These are phyloP conservation scores for Festucalex cinctus DNA, from an alignment of 2,113 vertebrate species.

Conservation along the genomic window DNA sequence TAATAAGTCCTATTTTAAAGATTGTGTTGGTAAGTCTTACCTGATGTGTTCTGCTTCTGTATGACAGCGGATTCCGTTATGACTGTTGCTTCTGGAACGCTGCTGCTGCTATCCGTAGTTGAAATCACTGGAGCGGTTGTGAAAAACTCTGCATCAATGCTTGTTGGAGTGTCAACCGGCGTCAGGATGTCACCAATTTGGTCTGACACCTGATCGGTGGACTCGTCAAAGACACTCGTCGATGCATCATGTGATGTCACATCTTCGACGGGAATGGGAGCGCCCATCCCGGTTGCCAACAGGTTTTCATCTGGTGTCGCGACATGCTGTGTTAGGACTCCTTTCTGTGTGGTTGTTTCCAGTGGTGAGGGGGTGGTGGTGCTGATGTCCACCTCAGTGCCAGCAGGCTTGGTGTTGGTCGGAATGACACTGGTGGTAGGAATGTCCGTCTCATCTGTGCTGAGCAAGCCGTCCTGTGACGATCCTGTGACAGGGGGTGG, in stretches of 20 bases:
- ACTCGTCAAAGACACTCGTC: slow-evolving; percentile 64
- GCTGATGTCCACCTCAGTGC: slow-evolving; percentile 7
- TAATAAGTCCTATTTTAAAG: not conserved
- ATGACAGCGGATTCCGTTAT: slow-evolving; percentile 60
- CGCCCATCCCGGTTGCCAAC: slow-evolving; percentile 13
- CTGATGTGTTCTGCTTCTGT: slow-evolving; percentile 78
- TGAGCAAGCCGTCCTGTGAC: slow-evolving; percentile 4
- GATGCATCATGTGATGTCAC: slow-evolving; percentile 66
- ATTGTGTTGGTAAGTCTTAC: slow-evolving; percentile 67
- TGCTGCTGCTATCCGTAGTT: slow-evolving; percentile 36
- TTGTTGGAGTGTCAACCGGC: slow-evolving; percentile 46
- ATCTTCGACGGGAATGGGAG: slow-evolving; percentile 44
- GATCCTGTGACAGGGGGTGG: slow-evolving; percentile 16
- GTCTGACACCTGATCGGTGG: slow-evolving; percentile 20
- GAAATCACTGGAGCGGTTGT: slow-evolving; percentile 52
- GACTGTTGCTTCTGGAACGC: slow-evolving; percentile 53
- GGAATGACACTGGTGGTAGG: not conserved
- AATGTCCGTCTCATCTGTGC: slow-evolving; percentile 6
- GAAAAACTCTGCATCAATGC: slow-evolving; percentile 76
- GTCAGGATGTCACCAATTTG: slow-evolving; percentile 41
- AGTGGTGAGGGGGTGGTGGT: slow-evolving; percentile 6
- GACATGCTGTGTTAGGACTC: slow-evolving; percentile 9
- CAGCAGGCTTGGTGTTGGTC: slow-evolving; percentile 28
- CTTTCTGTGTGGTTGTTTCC: slow-evolving; percentile 9
- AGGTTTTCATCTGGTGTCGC: slow-evolving; percentile 14